A percentile compares a stretch with the other conserved stretches of the same genome.
Conservation (phyloP, 2,113 vertebrate genomes). For the Syrrhaptes paradoxus region DNA sequence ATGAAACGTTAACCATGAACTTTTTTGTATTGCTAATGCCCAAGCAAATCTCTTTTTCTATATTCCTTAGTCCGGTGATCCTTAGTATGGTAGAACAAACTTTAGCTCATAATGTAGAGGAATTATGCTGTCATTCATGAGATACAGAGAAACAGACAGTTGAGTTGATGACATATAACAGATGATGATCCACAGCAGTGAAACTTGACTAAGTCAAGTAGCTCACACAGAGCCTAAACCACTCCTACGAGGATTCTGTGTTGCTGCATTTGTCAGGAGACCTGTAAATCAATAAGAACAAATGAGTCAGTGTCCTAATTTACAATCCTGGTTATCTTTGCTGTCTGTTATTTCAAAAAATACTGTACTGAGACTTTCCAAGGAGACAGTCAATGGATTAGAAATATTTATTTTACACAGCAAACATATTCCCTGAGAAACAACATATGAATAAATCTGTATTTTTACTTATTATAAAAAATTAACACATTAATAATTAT, state of each 20-base stretch:
- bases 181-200: conserved; percentile 74
- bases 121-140: conserved; percentile 76
- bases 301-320: conserved; percentile 57
- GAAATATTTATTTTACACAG: conserved; percentile 1
- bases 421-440: not conserved
- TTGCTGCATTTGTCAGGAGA: conserved; percentile 90
- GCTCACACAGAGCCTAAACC: conserved; percentile 77
- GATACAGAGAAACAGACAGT: conserved; percentile 79
- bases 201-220: conserved; percentile 75
- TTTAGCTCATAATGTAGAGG: conserved; percentile 70
- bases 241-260: conserved; percentile 75
- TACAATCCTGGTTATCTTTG: conserved; percentile 36
- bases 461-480: not conserved
- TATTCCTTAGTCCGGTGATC: conserved; percentile 64
- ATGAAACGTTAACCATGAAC: conserved; percentile 70
- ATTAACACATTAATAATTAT: not conserved
- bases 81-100: conserved; percentile 64
- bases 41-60: conserved; percentile 58
- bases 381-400: conserved; percentile 1
- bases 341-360: conserved; percentile 34
- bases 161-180: conserved; percentile 77
- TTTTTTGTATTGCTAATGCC: conserved; percentile 75
- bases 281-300: conserved; percentile 82
- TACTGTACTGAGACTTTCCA: conserved; percentile 15
- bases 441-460: not conserved